A percentile compares a stretch with the other conserved stretches of the same genome.
These are phyloP conservation scores for Trichacis sp. DNA, from an alignment of 2,888 invertebrate species.

Conservation along the genomic window DNA sequence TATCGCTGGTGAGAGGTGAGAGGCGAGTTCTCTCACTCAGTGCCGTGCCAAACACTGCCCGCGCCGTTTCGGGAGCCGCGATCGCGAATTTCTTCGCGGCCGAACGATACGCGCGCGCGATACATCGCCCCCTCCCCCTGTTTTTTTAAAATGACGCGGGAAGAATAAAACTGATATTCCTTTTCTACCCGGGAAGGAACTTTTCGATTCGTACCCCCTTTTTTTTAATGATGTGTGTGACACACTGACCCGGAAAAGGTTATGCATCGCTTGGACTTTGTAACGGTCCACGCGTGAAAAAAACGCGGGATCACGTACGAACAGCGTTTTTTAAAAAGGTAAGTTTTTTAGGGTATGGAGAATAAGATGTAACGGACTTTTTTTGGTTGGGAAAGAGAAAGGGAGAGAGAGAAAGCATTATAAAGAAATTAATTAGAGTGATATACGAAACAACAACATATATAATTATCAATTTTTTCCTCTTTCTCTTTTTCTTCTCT, in stretches of 20 bases:
- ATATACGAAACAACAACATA: no score
- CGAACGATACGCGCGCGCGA: slow-evolving; percentile 10
- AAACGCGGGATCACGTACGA: not conserved
- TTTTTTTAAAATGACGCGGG: no score
- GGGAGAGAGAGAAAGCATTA: no score
- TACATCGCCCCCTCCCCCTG: no score
- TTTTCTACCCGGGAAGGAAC: no score
- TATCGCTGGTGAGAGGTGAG: slow-evolving; percentile 62
- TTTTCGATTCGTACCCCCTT: not conserved
- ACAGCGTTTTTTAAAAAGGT: no score
- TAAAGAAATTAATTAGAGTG: no score
- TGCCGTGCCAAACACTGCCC: slow-evolving; percentile 61
- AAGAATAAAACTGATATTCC: no score
- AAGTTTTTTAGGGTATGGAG: no score
- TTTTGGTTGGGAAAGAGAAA: no score
- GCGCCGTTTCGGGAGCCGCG: slow-evolving; percentile 48
- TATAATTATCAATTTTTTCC: no score
- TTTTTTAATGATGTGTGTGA: slow-evolving; percentile 21
- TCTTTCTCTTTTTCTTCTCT: slow-evolving; percentile 13
- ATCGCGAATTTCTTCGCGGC: slow-evolving; percentile 5
- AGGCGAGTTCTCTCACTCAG: slow-evolving; percentile 52
- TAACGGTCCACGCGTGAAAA: slow-evolving; percentile 16
- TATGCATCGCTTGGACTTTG: slow-evolving; percentile 11
- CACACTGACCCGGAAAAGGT: slow-evolving; percentile 27
- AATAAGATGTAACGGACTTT: no score